A percentile compares a stretch with the other conserved stretches of the same genome.
These are phyloP conservation scores for Murina feae DNA, from an alignment of 2,113 vertebrate genomes.

Conservation along the genomic window DNA sequence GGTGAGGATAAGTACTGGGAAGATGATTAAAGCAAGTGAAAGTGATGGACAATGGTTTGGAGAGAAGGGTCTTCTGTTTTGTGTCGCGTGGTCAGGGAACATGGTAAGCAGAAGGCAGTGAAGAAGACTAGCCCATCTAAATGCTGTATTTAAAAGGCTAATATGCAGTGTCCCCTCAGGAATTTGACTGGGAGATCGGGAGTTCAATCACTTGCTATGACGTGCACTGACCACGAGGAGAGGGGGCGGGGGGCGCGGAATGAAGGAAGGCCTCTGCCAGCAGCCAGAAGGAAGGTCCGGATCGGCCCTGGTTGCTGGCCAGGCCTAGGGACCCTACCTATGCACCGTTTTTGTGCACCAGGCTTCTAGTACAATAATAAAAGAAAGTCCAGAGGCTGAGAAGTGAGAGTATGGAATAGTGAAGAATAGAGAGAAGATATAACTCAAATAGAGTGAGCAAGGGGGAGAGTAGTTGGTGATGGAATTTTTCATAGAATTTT, in stretches of 20 bases:
- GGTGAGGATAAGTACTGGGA: conserved; percentile 52
- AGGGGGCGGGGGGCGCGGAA: too few species aligned
- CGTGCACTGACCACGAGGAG: too few species aligned
- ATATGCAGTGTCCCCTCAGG: too few species aligned
- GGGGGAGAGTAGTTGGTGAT: neutral
- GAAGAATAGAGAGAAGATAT: neutral
- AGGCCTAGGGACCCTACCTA: too few species aligned
- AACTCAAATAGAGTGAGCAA: neutral
- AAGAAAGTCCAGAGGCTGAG: neutral
- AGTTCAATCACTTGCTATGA: too few species aligned
- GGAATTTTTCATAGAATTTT: neutral
- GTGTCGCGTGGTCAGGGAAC: neutral
- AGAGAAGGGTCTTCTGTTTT: neutral
- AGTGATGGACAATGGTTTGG: neutral
- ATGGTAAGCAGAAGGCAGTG: neutral
- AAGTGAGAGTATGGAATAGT: neutral
- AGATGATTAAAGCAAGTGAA: conserved; percentile 42
- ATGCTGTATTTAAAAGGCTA: too few species aligned
- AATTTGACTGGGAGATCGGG: too few species aligned
- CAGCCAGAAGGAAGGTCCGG: too few species aligned
- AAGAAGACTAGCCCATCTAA: neutral
- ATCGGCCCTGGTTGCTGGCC: too few species aligned
- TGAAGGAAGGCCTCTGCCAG: too few species aligned
- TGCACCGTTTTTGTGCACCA: too few species aligned
- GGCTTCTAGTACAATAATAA: neutral